Conservation (phyloP, 2,888 invertebrate species). For the Caenorhabditis zanzibari region DNA sequence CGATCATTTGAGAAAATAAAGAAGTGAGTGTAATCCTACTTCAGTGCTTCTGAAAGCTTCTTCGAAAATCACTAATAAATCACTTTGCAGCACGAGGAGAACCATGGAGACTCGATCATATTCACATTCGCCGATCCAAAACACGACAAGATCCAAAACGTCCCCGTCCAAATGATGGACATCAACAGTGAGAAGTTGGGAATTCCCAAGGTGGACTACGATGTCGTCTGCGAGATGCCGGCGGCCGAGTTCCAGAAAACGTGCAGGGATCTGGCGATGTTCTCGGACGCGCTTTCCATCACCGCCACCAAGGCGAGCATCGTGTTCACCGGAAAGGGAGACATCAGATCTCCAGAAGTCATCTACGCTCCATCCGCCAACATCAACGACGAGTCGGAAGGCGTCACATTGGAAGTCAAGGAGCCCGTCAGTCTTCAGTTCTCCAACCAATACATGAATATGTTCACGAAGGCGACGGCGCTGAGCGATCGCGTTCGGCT, state of each 20-base stretch:
- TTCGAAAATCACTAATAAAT: not conserved
- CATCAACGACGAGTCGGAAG: slow-evolving; percentile 72
- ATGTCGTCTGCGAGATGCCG: slow-evolving; percentile 96
- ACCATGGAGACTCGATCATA: slow-evolving; percentile 90
- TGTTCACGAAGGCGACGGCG: slow-evolving; percentile 97
- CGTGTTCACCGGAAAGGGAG: slow-evolving; percentile 91
- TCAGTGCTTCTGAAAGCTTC: no score
- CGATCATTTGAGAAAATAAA: no score
- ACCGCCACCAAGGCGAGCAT: slow-evolving; percentile 91
- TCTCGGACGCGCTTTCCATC: slow-evolving; percentile 97
- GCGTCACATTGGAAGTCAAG: slow-evolving; percentile 92
- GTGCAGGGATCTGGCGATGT: slow-evolving; percentile 95
- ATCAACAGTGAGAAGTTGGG: slow-evolving; percentile 98
- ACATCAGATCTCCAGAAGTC: slow-evolving; percentile 88
- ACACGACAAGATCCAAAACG: slow-evolving; percentile 86
- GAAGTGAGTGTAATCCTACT: no score
- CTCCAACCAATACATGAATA: slow-evolving; percentile 92
- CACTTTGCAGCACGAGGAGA: slow-evolving; percentile 88
- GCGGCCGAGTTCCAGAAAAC: slow-evolving; percentile 93
- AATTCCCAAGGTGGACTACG: slow-evolving; percentile 97
- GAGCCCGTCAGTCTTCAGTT: slow-evolving; percentile 97
- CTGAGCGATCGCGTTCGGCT: slow-evolving; percentile 85
- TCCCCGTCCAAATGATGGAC: slow-evolving; percentile 95
- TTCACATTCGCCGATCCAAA: slow-evolving; percentile 91
- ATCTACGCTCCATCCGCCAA: slow-evolving; percentile 74